Conservation (phyloP, 2,113 vertebrate species). For the Ginglymostoma cirratum region DNA sequence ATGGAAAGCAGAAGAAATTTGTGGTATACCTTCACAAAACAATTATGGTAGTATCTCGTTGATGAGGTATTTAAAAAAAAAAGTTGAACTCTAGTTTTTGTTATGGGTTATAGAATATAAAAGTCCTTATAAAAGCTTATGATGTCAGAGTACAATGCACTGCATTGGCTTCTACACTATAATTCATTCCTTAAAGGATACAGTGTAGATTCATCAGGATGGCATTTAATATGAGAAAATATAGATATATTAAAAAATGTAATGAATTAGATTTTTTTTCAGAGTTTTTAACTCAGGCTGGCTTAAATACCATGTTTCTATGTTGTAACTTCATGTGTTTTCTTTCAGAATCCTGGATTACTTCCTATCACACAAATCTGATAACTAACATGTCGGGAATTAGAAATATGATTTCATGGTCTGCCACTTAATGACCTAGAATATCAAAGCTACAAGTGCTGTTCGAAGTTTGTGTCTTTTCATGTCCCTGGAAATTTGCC, state of each 20-base stretch:
- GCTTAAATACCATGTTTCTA: not conserved
- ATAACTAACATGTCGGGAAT: not conserved
- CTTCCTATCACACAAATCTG: not conserved
- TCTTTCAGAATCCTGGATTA: not conserved
- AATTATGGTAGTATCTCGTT: not conserved
- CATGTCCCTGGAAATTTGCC: not conserved
- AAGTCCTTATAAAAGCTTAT: not conserved
- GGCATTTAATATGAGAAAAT: not conserved
- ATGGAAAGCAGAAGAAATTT: not conserved
- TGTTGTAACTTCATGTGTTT: not conserved
- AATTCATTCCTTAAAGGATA: not conserved
- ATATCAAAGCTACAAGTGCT: not conserved
- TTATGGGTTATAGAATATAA: not conserved
- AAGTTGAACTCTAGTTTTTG: not conserved
- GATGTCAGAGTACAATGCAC: not conserved
- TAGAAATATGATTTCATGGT: not conserved
- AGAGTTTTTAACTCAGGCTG: not conserved
- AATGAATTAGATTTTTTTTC: not conserved
- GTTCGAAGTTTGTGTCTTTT: not conserved
- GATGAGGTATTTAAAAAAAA: not conserved
- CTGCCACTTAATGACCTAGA: not conserved
- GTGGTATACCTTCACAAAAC: not conserved
- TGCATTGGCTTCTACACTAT: not conserved
- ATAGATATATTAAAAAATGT: not conserved
- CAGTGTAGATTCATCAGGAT: not conserved